Evolutionary conservation across 2,113 vertebrate species (phyloP).

Genomic region (Falco punctatus): DNA sequence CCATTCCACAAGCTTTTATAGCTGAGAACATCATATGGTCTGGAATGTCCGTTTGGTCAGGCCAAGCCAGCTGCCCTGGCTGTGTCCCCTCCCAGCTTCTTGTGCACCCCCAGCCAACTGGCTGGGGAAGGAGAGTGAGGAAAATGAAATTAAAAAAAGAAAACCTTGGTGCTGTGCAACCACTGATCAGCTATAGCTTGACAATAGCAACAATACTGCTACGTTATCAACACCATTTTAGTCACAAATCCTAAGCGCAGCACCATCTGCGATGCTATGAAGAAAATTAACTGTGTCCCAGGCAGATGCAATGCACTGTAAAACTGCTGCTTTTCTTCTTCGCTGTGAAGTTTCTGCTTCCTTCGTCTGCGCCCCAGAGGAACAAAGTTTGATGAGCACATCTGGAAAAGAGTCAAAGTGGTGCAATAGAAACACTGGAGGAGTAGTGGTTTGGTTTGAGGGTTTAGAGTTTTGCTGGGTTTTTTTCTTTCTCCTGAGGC

Average conservation of each 20-base stretch:
- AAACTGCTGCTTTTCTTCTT: neutral
- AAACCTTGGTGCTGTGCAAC: neutral
- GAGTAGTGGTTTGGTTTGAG: neutral
- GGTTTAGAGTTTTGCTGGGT: neutral
- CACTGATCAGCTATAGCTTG: neutral
- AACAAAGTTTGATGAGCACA: neutral
- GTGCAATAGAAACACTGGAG: neutral
- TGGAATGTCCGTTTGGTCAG: neutral
- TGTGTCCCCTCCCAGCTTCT: neutral
- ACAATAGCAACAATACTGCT: rapidly evolving
- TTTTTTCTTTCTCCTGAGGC: neutral
- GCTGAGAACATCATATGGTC: neutral
- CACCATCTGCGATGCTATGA: neutral
- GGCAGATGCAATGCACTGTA: neutral
- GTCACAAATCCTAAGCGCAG: neutral
- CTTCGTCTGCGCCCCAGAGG: neutral
- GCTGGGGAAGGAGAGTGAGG: neutral
- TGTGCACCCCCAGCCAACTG: no score
- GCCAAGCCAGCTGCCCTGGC: neutral
- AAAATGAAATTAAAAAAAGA: neutral
- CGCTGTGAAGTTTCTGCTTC: neutral
- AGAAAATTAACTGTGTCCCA: neutral
- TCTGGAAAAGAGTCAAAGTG: neutral
- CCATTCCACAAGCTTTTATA: neutral
- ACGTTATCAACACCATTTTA: neutral